Evolutionary conservation across 2,113 vertebrate genomes (phyloP).

Genomic region (Corvus moneduloides): DNA sequence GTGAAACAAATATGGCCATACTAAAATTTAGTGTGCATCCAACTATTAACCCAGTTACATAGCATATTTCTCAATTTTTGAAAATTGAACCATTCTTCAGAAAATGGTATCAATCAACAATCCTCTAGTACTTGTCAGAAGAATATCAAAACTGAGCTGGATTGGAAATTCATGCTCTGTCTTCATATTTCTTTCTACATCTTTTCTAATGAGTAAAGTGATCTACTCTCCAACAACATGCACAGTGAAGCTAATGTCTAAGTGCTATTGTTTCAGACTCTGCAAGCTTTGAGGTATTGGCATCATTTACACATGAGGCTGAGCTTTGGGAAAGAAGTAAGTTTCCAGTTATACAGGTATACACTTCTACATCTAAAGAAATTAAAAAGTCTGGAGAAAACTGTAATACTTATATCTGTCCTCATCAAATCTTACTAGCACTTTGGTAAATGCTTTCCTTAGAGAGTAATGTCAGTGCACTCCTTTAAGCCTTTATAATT

Average conservation of each 20-base stretch:
- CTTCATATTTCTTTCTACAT: neutral
- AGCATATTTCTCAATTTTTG: neutral
- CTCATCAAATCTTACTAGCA: neutral
- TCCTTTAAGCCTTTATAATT: neutral
- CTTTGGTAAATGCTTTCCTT: neutral
- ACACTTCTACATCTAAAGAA: neutral
- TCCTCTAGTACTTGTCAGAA: neutral
- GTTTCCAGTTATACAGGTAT: neutral
- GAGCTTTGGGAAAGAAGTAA: neutral
- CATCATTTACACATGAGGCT: neutral
- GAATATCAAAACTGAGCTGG: neutral
- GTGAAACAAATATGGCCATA: neutral
- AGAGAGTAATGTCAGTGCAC: neutral
- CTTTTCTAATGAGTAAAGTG: neutral
- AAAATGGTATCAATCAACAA: neutral
- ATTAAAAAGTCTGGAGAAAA: neutral
- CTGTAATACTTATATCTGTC: neutral
- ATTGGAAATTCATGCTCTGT: neutral
- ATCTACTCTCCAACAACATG: neutral
- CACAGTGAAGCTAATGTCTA: neutral
- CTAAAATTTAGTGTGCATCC: neutral
- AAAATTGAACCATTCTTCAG: neutral
- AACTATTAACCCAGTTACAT: neutral
- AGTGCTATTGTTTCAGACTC: neutral
- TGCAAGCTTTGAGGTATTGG: neutral